Base-by-base conservation (phyloP, 2,888 invertebrate genomes). In the Choristoneura rosaceana region DNA sequence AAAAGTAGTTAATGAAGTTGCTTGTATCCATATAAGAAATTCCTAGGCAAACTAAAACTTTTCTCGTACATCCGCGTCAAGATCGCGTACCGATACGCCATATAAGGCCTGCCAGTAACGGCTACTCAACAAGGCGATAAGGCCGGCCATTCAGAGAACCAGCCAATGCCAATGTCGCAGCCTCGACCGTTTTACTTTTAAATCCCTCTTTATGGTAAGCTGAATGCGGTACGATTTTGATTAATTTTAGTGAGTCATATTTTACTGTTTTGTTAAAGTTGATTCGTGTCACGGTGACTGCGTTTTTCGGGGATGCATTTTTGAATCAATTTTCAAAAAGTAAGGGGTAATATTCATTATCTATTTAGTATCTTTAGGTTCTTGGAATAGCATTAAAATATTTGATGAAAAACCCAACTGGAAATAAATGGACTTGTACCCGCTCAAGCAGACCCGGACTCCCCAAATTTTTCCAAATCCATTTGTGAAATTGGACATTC, bases 161-260 rank as follows among this genome's bases (percentile, higher is more conserved):
- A 77, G 80, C 84, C 88, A 89, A 75, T 88, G 87, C 79, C 91
- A 91, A 81, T 91, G 87, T 79, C 86, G 73, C 76, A 84, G 70
- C 90, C 90, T 90, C 83, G 81, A 71, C 73, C 75, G 74, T 63
- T 87, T 82, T 84, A 86, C 84, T 85, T 87, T 86, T 84, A 81
- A 82, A 79, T 76, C 58, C 74, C 69, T 52, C 17, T 70, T 74
- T 69, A 71, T 70, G 71, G 71, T 17, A 52, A 50, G 59, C 47
- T 59, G 64, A 14, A 63, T 33, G 59, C 47, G 63, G 71, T 17
- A 9, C 34, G n/a, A 34, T 55, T 64, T 74, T 68, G 69, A 71
- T 74, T 69, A 70, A 50, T 64, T 64, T 66, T 74, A 64, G 50
- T 71, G 68, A 68, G 33, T 73, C 71, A 71, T 47, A 59, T 50